Percentiles rank a stretch among this genome's conserved stretches.
These are phyloP conservation scores for Bradypodion ventrale DNA, from an alignment of 2,797 vertebrate genomes.

Conservation along the genomic window DNA sequence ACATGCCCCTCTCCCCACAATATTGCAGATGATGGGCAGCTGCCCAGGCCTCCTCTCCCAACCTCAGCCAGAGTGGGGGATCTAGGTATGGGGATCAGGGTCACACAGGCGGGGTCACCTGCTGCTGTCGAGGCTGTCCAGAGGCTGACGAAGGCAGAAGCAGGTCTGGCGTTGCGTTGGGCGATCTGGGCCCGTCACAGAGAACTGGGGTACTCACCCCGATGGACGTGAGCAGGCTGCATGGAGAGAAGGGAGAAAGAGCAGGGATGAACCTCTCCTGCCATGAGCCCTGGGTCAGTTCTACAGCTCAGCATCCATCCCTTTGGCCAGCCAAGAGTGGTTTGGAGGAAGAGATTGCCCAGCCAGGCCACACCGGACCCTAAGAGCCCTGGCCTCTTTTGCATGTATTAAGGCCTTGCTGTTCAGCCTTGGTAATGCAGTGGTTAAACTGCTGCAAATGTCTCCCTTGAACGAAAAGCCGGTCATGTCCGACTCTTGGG, in stretches of 20 bases:
- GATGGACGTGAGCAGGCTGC: conserved; percentile 79
- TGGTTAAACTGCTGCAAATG: no score
- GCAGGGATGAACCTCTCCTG: background rate
- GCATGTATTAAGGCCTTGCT: no score
- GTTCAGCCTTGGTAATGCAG: no score
- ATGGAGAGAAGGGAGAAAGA: background rate
- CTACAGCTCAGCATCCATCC: background rate
- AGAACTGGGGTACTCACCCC: conserved; percentile 69
- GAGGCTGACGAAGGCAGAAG: conserved; percentile 65
- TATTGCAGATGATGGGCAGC: background rate
- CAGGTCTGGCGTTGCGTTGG: conserved; percentile 36
- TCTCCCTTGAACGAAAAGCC: no score
- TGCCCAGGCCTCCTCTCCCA: background rate
- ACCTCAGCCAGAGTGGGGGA: background rate
- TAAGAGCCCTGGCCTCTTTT: no score
- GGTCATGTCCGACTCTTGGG: no score
- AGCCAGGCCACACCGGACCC: no score
- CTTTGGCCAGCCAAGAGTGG: no score
- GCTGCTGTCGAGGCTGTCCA: conserved; percentile 79
- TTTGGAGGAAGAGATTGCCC: no score
- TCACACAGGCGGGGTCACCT: conserved; percentile 70
- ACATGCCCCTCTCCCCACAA: no score
- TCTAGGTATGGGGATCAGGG: background rate
- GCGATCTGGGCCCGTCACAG: conserved; percentile 60
- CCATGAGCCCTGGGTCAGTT: no score